Evolutionary conservation across 2,888 invertebrate species (phyloP), one percentile per base, ranked within the genome.

Genomic region (Euzophera pinguis): DNA sequence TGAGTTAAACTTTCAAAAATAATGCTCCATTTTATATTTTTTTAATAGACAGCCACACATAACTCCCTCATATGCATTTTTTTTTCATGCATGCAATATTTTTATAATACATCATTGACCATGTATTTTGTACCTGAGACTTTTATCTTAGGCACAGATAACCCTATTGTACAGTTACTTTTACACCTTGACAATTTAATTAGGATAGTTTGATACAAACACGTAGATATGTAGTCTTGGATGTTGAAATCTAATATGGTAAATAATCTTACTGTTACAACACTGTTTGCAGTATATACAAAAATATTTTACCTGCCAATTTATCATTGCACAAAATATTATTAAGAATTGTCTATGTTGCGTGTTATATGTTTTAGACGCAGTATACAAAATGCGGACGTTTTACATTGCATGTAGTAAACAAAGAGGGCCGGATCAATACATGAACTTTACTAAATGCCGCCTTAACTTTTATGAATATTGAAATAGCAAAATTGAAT

Each of bases 71-170:
- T n/a, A n/a, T n/a, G n/a, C n/a, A n/a, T n/a, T 5, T 22, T 5
- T 32, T 32, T 6, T 32, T 32, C 10, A 32, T 2, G 1, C 8
- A 8, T 32, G 32, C 3, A 32, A 9, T 32, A 32, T 37, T 14
- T 41, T 39, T 32, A 14, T 41, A 38, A 39, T 41, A 50, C 49
- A 48, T 43, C 41, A 32, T 41, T 39, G 39, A 16, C 69, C 76
- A 59, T 76, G 66, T 81, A 78, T 80, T 77, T 81, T 81, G 81
- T 85, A 87, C 84, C 83, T 81, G 80, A 81, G 58, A 73, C 73
- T 75, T 79, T 72, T n/a, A n/a, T 67, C 57, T 50, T 70, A 65
- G 61, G 60, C 65, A 67, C 53, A 54, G 48, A 52, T 61, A 39
- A 58, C 63, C 57, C 52, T 49, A 53, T 41, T 61, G 61, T 55